Evolutionary conservation across 2,888 invertebrate species (phyloP).

Genomic region (Andrena marginata): DNA sequence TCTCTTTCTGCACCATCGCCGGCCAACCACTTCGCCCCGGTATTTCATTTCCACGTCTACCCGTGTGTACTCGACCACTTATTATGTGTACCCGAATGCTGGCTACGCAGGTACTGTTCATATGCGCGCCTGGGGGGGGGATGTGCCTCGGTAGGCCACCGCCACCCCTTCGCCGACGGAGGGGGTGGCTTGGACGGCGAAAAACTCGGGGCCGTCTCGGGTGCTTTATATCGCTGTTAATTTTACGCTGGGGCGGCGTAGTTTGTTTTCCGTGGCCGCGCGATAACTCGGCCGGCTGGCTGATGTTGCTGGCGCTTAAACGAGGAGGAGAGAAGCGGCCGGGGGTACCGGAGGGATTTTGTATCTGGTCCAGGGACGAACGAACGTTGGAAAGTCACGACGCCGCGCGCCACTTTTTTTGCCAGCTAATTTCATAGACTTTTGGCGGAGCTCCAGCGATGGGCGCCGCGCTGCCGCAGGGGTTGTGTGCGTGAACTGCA

Average conservation of each 20-base stretch:
- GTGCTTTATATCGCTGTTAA: conserved; percentile 34
- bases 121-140: conserved; percentile 11
- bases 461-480: conserved; percentile 5
- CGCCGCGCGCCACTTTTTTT: conserved; percentile 14
- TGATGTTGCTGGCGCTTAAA: background rate
- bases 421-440: conserved; percentile 43
- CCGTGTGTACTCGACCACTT: conserved; percentile 55
- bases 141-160: conserved; percentile 18
- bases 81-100: conserved; percentile 54
- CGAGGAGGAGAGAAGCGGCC: background rate
- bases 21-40: conserved; percentile 45
- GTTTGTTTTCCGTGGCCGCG: background rate
- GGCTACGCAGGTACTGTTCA: conserved; percentile 52
- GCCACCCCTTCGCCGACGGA: too few relatives aligned
- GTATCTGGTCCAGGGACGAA: background rate
- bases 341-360: background rate
- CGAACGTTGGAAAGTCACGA: conserved; percentile 10
- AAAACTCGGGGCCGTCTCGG: conserved; percentile 11
- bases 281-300: background rate
- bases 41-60: conserved; percentile 59
- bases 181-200: conserved; percentile 19
- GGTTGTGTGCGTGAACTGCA: conserved; percentile 39
- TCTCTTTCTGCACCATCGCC: conserved; percentile 28
- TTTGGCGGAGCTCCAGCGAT: conserved; percentile 47
- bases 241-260: conserved; percentile 12